These are phyloP conservation scores for Ptyas mucosa DNA, from an alignment of 2,113 vertebrate genomes.

Conservation along the genomic window DNA sequence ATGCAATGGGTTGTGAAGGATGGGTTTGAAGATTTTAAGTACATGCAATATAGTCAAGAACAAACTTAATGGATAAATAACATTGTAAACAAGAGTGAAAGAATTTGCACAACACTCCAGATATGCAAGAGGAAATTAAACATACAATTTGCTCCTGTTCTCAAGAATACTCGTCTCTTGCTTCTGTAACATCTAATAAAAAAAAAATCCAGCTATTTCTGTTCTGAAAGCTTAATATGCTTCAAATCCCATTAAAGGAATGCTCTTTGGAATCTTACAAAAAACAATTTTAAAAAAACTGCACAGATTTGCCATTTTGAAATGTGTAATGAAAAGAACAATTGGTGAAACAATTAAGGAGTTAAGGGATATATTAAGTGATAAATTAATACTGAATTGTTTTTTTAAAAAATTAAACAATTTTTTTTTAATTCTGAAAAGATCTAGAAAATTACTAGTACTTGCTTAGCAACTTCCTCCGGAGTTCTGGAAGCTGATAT, in stretches of 20 bases:
- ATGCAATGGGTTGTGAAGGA: background rate
- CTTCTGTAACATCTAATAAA: background rate
- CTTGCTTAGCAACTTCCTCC: background rate
- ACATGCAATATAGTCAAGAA: background rate
- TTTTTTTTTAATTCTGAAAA: background rate
- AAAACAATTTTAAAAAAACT: slow-evolving; percentile 5
- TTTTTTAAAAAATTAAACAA: background rate
- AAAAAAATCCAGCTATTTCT: background rate
- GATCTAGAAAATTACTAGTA: background rate
- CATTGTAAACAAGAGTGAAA: background rate
- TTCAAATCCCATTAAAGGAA: background rate
- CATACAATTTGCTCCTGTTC: background rate
- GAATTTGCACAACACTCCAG: background rate
- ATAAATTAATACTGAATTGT: slow-evolving; percentile 16
- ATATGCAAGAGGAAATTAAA: background rate
- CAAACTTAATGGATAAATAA: background rate
- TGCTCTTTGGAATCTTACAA: background rate
- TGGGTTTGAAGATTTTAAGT: background rate
- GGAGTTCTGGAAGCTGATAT: background rate
- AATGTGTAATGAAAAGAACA: slow-evolving; percentile 57
- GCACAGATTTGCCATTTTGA: slow-evolving; percentile 52
- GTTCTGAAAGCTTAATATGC: background rate
- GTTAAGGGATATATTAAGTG: background rate
- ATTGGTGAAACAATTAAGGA: slow-evolving; percentile 17
- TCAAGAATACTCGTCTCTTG: background rate